Evolutionary conservation across 2,113 vertebrate species (phyloP).

Genomic region (Macquaria ambigua): DNA sequence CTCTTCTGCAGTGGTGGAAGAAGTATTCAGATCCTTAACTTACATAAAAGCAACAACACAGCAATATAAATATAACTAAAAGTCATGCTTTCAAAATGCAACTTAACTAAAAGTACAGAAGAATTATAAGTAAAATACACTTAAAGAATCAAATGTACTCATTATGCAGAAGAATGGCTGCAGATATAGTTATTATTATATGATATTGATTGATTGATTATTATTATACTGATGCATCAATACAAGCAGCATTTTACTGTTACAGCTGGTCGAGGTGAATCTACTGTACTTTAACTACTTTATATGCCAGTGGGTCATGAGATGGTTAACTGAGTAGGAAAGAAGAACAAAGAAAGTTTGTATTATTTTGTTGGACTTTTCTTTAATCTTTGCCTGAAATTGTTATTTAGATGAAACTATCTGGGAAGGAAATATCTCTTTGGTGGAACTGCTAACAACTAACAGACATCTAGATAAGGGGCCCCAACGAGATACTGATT

Average conservation of each 20-base stretch:
- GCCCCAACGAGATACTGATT: not conserved
- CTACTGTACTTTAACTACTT: not conserved
- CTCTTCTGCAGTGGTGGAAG: not conserved
- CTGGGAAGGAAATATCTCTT: not conserved
- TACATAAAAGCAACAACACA: not conserved
- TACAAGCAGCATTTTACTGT: not conserved
- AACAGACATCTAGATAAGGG: not conserved
- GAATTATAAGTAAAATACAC: not conserved
- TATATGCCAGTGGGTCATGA: not conserved
- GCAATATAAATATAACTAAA: not conserved
- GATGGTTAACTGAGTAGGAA: not conserved
- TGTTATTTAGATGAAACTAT: not conserved
- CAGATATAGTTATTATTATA: not conserved
- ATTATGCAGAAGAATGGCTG: not conserved
- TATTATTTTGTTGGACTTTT: not conserved
- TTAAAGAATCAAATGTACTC: not conserved
- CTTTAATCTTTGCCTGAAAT: not conserved
- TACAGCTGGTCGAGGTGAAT: not conserved
- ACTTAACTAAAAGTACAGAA: not conserved
- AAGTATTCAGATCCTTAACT: not conserved
- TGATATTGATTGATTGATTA: not conserved
- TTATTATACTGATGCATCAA: no score
- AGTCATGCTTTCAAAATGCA: not conserved
- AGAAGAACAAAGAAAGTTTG: not conserved
- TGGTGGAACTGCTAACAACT: not conserved